These are phyloP conservation scores for Halcyon smyrnensis DNA, from an alignment of 2,797 vertebrate species.

Conservation along the genomic window DNA sequence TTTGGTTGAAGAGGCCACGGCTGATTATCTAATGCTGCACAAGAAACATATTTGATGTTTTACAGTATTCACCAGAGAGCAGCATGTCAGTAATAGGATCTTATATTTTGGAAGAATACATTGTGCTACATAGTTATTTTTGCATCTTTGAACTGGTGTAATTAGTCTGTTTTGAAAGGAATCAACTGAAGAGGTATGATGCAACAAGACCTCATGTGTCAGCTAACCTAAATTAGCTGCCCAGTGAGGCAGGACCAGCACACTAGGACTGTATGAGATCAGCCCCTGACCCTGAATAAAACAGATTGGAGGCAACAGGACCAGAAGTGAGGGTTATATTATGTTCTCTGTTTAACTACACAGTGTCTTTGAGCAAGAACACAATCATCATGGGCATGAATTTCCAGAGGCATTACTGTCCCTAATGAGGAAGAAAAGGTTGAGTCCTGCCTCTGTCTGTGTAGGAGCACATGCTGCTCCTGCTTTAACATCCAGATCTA, in stretches of 20 bases:
- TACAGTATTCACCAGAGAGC: not conserved
- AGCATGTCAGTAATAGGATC: not conserved
- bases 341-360: not conserved
- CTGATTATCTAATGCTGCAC: constrained; percentile 23
- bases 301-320: not conserved
- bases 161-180: constrained; percentile 9
- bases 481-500: not conserved
- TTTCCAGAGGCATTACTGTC: not conserved
- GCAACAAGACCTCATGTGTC: not conserved
- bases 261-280: not conserved
- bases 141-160: not conserved
- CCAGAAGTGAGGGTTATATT: not conserved
- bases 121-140: not conserved
- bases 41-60: constrained; percentile 26
- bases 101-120: constrained; percentile 29
- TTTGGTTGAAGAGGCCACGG: not conserved
- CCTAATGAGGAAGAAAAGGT: not conserved
- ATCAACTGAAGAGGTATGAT: not conserved
- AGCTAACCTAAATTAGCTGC: not conserved
- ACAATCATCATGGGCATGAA: not conserved
- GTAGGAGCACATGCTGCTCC: not conserved
- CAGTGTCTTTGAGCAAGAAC: not conserved
- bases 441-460: not conserved
- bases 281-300: not conserved
- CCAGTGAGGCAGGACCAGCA: not conserved